Evolutionary conservation across 2,888 invertebrate genomes (phyloP).

Genomic region (Aleiodes alternator): DNA sequence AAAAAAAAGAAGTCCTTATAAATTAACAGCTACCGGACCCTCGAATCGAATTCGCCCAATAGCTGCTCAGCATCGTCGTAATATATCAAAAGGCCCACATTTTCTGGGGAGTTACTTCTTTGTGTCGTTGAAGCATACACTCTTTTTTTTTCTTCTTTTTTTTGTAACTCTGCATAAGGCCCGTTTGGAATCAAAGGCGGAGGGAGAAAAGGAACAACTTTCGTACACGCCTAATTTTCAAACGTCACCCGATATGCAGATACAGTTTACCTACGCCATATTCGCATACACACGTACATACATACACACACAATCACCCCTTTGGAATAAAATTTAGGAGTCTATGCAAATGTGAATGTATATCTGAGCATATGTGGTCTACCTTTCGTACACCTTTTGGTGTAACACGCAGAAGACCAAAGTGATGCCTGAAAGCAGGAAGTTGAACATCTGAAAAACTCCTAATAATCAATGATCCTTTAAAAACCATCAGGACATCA

Average conservation of each 20-base stretch:
- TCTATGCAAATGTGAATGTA: conserved; percentile 69
- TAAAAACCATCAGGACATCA: no score
- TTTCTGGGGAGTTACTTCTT: conserved; percentile 29
- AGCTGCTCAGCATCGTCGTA: conserved; percentile 6
- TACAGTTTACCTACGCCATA: conserved; percentile 51
- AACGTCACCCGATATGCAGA: conserved; percentile 75
- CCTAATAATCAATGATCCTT: no score
- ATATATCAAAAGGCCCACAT: conserved; percentile 42
- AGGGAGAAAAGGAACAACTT: conserved; percentile 52
- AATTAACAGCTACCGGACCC: conserved; percentile 43
- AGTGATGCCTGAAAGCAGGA: conserved; percentile 21
- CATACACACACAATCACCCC: conserved; percentile 48
- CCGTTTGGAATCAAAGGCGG: conserved; percentile 23
- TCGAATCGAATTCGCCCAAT: conserved; percentile 34
- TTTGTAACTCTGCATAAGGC: conserved; percentile 1
- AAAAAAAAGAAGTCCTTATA: conserved; percentile 39
- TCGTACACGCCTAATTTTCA: conserved; percentile 69
- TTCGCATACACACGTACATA: conserved; percentile 48
- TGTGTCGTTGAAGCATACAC: conserved; percentile 48
- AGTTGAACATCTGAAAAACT: not conserved
- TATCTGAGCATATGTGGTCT: conserved; percentile 36
- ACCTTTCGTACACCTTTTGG: conserved; percentile 39
- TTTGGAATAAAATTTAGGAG: conserved; percentile 51
- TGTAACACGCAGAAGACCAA: not conserved
- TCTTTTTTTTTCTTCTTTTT: conserved; percentile 49